Evolutionary conservation across 1,140 invertebrate species (phyloP).

Genomic region (Papilio dardanus): DNA sequence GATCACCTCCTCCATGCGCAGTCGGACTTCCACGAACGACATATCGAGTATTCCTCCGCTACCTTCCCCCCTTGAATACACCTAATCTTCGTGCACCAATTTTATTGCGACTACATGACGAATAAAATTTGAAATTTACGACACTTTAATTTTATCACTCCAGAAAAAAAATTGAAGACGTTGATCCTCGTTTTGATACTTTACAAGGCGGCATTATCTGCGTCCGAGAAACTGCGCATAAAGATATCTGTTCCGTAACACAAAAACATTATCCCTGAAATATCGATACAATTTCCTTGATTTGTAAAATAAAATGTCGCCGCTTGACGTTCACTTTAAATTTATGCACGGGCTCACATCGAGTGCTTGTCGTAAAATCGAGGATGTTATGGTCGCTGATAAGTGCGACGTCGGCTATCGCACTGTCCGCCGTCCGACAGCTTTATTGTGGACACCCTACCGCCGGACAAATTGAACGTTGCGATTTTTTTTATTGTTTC

Average conservation of each 20-base stretch:
- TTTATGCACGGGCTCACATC: constrained; percentile 71
- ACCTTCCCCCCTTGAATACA: background rate
- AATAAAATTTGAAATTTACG: constrained; percentile 60
- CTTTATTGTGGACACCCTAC: constrained; percentile 78
- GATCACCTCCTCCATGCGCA: constrained; percentile 38
- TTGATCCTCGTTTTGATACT: constrained; percentile 48
- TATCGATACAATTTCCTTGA: constrained; percentile 80
- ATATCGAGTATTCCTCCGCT: constrained; percentile 2
- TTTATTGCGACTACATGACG: constrained; percentile 38
- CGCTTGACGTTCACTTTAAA: constrained; percentile 73
- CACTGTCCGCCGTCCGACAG: constrained; percentile 64
- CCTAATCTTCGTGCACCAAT: constrained; percentile 6
- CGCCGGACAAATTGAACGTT: constrained; percentile 58
- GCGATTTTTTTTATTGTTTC: constrained; percentile 51
- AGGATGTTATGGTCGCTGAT: constrained; percentile 77
- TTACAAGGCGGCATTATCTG: constrained; percentile 57
- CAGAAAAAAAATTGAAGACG: constrained; percentile 51
- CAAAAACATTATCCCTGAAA: constrained; percentile 76
- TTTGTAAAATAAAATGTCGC: constrained; percentile 76
- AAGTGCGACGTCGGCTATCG: constrained; percentile 72
- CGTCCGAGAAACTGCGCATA: constrained; percentile 64
- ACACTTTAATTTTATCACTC: constrained; percentile 57
- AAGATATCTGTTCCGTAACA: constrained; percentile 73
- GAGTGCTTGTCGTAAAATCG: constrained; percentile 77
- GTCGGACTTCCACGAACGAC: background rate